phyloP scores from a whole-genome alignment of 2,888 invertebrate species.

The Coecobrya sp. region DNA sequence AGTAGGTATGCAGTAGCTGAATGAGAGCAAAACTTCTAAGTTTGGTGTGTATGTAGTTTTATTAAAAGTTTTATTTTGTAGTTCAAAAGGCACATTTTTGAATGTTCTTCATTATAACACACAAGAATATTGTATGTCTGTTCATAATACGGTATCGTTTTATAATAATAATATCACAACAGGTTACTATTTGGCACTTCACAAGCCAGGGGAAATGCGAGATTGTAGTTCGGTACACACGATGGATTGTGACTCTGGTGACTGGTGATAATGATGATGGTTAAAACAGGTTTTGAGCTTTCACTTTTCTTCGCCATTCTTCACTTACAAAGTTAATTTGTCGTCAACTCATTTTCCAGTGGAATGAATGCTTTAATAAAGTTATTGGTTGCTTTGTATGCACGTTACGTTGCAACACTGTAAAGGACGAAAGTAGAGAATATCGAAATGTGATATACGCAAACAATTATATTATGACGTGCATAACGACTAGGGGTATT shows the following conservation, averaged over 20 bases:
- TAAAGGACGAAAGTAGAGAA: background rate
- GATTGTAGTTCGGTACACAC: background rate
- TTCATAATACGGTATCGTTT: background rate
- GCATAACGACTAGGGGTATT: background rate
- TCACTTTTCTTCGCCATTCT: background rate
- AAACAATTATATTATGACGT: background rate
- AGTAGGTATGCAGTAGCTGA: background rate
- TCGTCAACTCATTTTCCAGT: background rate
- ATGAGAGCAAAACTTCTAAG: background rate
- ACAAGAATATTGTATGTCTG: slow-evolving; percentile 25
- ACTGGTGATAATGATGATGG: background rate
- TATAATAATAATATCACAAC: slow-evolving; percentile 72
- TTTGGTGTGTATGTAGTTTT: background rate
- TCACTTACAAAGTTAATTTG: background rate
- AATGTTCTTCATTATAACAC: slow-evolving; percentile 1
- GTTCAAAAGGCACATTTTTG: slow-evolving; percentile 32
- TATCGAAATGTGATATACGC: background rate
- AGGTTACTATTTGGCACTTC: slow-evolving; percentile 76
- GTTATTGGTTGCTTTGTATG: background rate
- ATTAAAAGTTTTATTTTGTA: background rate
- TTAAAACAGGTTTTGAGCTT: slow-evolving; percentile 18
- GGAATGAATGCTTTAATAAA: background rate
- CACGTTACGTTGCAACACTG: background rate
- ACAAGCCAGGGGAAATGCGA: slow-evolving; percentile 50
- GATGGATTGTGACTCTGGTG: background rate